Conservation (phyloP, 2,888 invertebrate genomes). For the Plagodis pulveraria region DNA sequence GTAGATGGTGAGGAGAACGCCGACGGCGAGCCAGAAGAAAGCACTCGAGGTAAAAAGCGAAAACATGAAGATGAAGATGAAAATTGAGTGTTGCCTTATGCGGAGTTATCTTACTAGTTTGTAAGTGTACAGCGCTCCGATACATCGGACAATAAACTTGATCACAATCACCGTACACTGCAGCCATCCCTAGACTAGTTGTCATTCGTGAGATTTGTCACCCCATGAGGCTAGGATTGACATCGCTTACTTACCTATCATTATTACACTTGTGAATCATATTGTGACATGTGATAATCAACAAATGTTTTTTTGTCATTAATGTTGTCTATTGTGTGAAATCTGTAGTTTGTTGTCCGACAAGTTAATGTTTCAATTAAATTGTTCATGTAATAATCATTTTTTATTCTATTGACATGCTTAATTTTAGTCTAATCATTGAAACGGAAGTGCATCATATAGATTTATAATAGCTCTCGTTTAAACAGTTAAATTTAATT, state of each 20-base stretch:
- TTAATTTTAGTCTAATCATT: constrained; percentile 78
- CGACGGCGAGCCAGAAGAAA: constrained; percentile 75
- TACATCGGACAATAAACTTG: constrained; percentile 80
- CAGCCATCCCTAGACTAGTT: constrained; percentile 66
- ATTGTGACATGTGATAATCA: constrained; percentile 42
- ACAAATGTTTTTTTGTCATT: constrained; percentile 61
- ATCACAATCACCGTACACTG: constrained; percentile 57
- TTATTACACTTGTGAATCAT: constrained; percentile 36
- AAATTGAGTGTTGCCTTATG: constrained; percentile 81
- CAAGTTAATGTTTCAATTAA: constrained; percentile 79
- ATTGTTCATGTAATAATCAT: constrained; percentile 82
- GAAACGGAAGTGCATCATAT: constrained; percentile 76
- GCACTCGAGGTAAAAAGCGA: constrained; percentile 86
- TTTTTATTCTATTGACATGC: constrained; percentile 83
- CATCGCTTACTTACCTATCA: constrained; percentile 46
- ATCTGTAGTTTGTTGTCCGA: constrained; percentile 82
- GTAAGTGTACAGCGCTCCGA: constrained; percentile 83
- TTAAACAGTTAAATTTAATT: constrained; percentile 61
- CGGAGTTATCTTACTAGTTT: constrained; percentile 80
- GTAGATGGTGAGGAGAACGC: constrained; percentile 74
- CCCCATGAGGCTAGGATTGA: constrained; percentile 50
- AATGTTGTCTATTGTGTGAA: constrained; percentile 74
- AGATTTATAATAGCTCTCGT: constrained; percentile 77
- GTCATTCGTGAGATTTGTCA: constrained; percentile 70
- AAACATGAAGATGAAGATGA: constrained; percentile 85